Percentiles rank a stretch among this genome's conserved stretches.
phyloP scores from a whole-genome alignment of 2,797 vertebrate species.

The Rallus crepitans region DNA sequence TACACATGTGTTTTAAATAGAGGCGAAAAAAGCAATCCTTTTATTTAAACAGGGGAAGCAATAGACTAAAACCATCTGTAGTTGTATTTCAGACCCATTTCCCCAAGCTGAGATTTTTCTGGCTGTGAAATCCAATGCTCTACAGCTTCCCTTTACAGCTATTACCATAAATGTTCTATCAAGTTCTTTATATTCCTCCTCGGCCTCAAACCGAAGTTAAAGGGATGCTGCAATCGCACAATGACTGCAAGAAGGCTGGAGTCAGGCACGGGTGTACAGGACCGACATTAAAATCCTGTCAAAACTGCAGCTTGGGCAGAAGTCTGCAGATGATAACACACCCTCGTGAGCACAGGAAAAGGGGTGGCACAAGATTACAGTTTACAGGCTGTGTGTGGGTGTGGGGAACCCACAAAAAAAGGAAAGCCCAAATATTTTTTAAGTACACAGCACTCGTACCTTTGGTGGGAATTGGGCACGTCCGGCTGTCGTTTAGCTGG shows the following conservation, averaged over 20 bases:
- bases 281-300: constrained; percentile 33
- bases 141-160: constrained; percentile 62
- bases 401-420: neutral
- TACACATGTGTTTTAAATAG: constrained; percentile 72
- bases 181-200: constrained; percentile 67
- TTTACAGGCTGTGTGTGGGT: neutral
- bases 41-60: constrained; percentile 69
- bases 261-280: neutral
- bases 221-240: constrained; percentile 46
- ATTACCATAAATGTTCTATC: constrained; percentile 69
- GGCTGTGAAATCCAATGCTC: constrained; percentile 69
- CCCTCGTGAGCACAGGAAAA: neutral
- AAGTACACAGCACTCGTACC: neutral
- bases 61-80: constrained; percentile 64
- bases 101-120: constrained; percentile 63
- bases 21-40: constrained; percentile 72
- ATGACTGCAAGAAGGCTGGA: constrained; percentile 8
- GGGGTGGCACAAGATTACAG: neutral
- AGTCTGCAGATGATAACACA: neutral
- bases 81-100: constrained; percentile 74
- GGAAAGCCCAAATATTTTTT: neutral
- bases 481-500: neutral
- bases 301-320: constrained; percentile 1
- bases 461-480: neutral
- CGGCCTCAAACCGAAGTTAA: constrained; percentile 49